Evolutionary conservation across 1,140 invertebrate genomes (phyloP).

Genomic region (Daktulosphaira vitifoliae): DNA sequence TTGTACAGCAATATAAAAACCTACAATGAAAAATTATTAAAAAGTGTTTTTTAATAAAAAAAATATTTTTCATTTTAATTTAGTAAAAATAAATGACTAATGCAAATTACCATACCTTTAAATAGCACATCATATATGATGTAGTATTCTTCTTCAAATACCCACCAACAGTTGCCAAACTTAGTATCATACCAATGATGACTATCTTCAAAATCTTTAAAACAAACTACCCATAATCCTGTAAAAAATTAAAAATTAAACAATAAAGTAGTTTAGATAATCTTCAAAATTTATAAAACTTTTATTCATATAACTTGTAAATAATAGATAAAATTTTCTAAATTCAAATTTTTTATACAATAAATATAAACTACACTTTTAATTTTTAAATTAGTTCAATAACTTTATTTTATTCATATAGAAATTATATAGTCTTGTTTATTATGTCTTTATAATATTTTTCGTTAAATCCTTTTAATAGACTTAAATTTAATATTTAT

Average conservation of each 20-base stretch:
- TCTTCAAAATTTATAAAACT: too few relatives aligned
- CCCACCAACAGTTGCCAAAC: conserved; percentile 81
- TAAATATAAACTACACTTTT: too few relatives aligned
- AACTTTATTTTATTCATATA: too few relatives aligned
- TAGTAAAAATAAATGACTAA: background rate
- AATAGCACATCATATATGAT: conserved; percentile 35
- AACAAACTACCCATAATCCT: conserved; percentile 92
- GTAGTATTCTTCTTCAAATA: conserved; percentile 71
- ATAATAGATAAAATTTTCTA: too few relatives aligned
- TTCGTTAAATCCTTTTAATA: too few relatives aligned
- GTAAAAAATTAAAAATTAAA: conserved; percentile 41
- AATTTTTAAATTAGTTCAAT: too few relatives aligned
- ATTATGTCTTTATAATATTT: too few relatives aligned
- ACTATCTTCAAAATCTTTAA: conserved; percentile 71
- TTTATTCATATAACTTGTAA: too few relatives aligned
- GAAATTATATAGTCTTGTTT: too few relatives aligned
- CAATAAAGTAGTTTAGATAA: too few relatives aligned
- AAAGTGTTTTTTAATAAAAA: background rate
- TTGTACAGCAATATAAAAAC: conserved; percentile 24
- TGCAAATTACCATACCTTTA: conserved; percentile 12
- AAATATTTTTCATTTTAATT: background rate
- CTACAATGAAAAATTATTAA: background rate
- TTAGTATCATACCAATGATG: conserved; percentile 67
- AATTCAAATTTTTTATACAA: too few relatives aligned
- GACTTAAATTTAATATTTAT: too few relatives aligned